These are phyloP conservation scores for Drosophila mimica DNA, from an alignment of 2,888 invertebrate genomes.

Conservation along the genomic window DNA sequence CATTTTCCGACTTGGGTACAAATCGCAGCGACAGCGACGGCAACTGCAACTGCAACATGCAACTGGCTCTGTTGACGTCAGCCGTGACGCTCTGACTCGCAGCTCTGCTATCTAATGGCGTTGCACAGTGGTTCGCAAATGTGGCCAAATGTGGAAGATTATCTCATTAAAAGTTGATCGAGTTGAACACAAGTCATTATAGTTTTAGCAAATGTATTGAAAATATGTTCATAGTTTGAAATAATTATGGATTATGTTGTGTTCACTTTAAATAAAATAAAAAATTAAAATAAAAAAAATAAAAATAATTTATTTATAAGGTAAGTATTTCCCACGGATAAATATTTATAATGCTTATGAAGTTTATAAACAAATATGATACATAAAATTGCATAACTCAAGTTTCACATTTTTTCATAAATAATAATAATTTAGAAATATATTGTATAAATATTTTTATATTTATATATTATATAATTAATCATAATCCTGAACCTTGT, in stretches of 20 bases:
- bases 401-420: too few species aligned
- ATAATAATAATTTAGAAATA: background rate
- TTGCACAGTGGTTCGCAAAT: constrained; percentile 51
- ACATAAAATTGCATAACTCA: background rate
- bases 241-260: too few species aligned
- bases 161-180: background rate
- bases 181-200: too few species aligned
- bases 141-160: background rate
- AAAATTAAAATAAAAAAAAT: background rate
- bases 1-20: constrained; percentile 79
- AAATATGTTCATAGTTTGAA: too few species aligned
- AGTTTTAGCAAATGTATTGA: background rate
- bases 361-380: background rate
- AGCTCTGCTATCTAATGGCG: constrained; percentile 53
- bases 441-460: background rate
- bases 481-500: background rate
- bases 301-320: background rate
- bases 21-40: constrained; percentile 73
- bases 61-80: constrained; percentile 43
- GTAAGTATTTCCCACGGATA: background rate
- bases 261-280: background rate
- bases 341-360: background rate
- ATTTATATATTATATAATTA: background rate
- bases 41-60: constrained; percentile 51
- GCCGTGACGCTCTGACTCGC: constrained; percentile 25